Base-by-base conservation (phyloP, 1,140 invertebrate genomes). In the Drosophila navojoa region DNA sequence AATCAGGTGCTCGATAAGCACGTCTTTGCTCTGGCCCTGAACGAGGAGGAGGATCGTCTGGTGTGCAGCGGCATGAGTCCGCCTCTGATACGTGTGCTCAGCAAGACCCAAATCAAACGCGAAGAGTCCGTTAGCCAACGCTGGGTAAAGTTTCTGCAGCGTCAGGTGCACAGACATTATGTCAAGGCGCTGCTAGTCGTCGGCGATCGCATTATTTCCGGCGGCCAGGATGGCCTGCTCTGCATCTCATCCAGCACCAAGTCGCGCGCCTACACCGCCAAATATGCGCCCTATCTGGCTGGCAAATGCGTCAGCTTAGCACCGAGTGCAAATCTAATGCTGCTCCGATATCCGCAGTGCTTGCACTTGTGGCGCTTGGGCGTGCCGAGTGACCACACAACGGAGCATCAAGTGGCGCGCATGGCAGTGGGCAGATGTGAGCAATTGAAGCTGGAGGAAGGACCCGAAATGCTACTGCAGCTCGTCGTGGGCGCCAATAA, bases 21-120 rank as follows among this genome's bases (percentile, higher is more conserved):
- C 93, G 95, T 98, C 44, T 92, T 97, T 11, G 92, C 95, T 1
- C 70, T 98, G 38, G 94, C 94, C 15, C 92, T 98, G 3, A 95
- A 95, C n/a, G 93, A 95, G 50, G 95, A 96, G 76, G 94, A 95
- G 87, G 94, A 94, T 35, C 94, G 93, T 19, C 90, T 97, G 44
- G 96, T 96, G 84, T 96, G 95, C 82, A 95, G 96, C 77, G 97
- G 98, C 15, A 95, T 97, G 49, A 96, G 98, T 92, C 96, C 97
- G 1, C 79, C 84, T 0, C 93, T 95, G 1, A 95, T 98, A 45
- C 93, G 95, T 4, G 95, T 94, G 68, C 96, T 95, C 81, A 93
- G 93, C 50, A 95, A 94, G 85, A 93, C 95, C 4, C 93, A 93
- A 75, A 92, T 95, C 32, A 95, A 95, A 92, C 94, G 94, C 2